Percentiles rank a stretch among this genome's conserved stretches.
Evolutionary conservation across 1,140 invertebrate species (phyloP).

Genomic region (Tetraneura akinire): DNA sequence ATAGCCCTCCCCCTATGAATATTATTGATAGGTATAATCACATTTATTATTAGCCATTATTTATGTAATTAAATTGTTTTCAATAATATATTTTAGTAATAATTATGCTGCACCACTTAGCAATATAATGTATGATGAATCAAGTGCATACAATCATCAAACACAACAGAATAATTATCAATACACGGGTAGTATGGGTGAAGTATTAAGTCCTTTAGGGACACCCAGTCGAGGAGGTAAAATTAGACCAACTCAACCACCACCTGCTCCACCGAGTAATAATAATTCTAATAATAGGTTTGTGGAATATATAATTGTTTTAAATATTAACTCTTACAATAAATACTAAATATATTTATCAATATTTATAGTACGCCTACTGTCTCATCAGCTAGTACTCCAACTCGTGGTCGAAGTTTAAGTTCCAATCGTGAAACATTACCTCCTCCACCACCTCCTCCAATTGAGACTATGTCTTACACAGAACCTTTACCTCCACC

Average conservation of each 20-base stretch:
- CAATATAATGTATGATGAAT: constrained; percentile 58
- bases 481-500: constrained; percentile 56
- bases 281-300: constrained; percentile 63
- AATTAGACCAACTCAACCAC: constrained; percentile 76
- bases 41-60: neutral
- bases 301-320: neutral
- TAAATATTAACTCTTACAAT: neutral
- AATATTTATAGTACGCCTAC: constrained; percentile 64
- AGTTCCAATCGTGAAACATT: constrained; percentile 71
- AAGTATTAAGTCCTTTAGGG: constrained; percentile 54
- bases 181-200: constrained; percentile 48
- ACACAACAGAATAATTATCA: constrained; percentile 46
- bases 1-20: constrained; percentile 48
- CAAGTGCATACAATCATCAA: constrained; percentile 57
- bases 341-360: no score
- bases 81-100: constrained; percentile 15
- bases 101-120: constrained; percentile 45
- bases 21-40: constrained; percentile 38
- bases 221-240: constrained; percentile 65
- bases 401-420: constrained; percentile 68
- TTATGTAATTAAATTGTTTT: neutral
- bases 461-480: constrained; percentile 63
- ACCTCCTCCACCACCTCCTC: constrained; percentile 83
- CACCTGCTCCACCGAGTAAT: constrained; percentile 78
- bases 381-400: constrained; percentile 68